Evolutionary conservation across 2,888 invertebrate genomes (phyloP).

Genomic region (Saturnia pavonia): DNA sequence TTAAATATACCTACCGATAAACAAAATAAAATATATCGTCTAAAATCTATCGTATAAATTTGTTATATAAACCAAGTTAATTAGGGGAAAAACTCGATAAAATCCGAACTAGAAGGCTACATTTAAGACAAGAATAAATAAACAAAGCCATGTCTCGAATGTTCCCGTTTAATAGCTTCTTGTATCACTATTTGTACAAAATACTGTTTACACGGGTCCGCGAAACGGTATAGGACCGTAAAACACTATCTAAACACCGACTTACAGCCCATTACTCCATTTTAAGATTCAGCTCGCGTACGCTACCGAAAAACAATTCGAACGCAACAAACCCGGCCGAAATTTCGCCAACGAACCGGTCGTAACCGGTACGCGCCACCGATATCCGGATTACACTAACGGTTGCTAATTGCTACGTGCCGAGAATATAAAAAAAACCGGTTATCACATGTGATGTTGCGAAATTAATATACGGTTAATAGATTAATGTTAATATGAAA

Average conservation of each 20-base stretch:
- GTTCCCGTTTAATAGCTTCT: conserved; percentile 2
- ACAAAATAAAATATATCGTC: no score
- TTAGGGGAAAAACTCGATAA: not conserved
- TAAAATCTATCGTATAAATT: no score
- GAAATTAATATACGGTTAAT: not conserved
- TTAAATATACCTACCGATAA: no score
- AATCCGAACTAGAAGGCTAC: not conserved
- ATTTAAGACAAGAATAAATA: not conserved
- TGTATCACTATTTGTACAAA: conserved; percentile 11
- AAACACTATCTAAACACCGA: conserved; percentile 5
- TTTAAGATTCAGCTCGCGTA: conserved; percentile 13
- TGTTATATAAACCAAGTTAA: not conserved
- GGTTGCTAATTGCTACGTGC: conserved; percentile 72
- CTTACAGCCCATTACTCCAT: not conserved
- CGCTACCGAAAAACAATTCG: conserved; percentile 6
- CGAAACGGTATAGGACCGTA: not conserved
- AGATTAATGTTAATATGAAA: not conserved
- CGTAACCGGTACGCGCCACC: conserved; percentile 36
- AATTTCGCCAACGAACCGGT: conserved; percentile 22
- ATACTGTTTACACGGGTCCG: conserved; percentile 6
- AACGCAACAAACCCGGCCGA: conserved; percentile 1
- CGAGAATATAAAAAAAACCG: conserved; percentile 47
- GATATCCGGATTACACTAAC: conserved; percentile 62
- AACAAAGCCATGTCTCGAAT: not conserved
- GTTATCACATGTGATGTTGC: conserved; percentile 6